Percentiles rank a stretch among this genome's conserved stretches.
These are phyloP conservation scores for Hippocampus barbouri DNA, from an alignment of 2,113 vertebrate genomes.

Conservation along the genomic window DNA sequence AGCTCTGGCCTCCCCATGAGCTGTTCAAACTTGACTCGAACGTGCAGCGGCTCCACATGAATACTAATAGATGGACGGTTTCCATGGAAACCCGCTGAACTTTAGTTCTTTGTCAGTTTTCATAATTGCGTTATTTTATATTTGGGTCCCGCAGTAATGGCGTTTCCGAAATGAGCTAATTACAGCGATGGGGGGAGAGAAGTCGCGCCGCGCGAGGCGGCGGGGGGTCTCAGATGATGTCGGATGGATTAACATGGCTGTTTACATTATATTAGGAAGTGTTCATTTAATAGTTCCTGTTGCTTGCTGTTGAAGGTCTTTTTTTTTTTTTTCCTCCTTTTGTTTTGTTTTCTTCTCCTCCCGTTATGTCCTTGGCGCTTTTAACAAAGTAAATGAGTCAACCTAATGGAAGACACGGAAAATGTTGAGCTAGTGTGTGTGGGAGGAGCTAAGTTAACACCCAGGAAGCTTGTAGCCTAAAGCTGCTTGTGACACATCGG, in stretches of 20 bases:
- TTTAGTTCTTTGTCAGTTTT: constrained; percentile 35
- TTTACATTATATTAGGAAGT: constrained; percentile 60
- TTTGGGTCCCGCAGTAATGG: constrained; percentile 59
- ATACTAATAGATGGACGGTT: constrained; percentile 15
- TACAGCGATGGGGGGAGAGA: constrained; percentile 49
- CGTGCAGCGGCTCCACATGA: neutral
- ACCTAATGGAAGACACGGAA: constrained; percentile 21
- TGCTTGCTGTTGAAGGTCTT: constrained; percentile 36
- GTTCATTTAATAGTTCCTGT: constrained; percentile 63
- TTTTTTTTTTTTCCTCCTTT: constrained; percentile 22
- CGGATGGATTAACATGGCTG: constrained; percentile 65
- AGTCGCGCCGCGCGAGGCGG: constrained; percentile 47
- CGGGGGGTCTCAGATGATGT: constrained; percentile 60
- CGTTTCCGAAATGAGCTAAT: constrained; percentile 67
- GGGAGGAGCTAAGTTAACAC: constrained; percentile 8
- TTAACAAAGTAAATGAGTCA: constrained; percentile 13
- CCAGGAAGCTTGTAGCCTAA: constrained; percentile 1
- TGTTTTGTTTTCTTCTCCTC: neutral
- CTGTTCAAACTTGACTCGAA: neutral
- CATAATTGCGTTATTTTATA: constrained; percentile 42
- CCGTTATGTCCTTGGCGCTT: constrained; percentile 24
- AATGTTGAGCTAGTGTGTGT: neutral
- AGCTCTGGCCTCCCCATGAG: neutral
- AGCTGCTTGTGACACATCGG: neutral
- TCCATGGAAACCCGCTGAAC: constrained; percentile 33